Conservation (phyloP, 2,888 invertebrate species). For the Tenthredo scrophulariae region DNA sequence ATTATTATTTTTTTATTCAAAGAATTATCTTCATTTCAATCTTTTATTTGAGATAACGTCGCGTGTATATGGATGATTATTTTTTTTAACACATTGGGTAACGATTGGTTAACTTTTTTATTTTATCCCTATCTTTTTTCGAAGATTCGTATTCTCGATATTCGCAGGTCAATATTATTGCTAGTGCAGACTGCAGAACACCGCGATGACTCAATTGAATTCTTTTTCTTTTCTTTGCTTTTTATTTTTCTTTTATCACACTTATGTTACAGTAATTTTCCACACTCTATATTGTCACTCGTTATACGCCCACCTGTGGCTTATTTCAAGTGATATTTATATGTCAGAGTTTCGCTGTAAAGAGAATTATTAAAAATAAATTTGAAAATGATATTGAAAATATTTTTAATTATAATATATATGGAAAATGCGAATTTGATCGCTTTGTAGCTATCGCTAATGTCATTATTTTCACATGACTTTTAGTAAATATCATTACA, state of each 20-base stretch:
- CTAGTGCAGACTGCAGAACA: constrained; percentile 22
- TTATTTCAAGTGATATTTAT: neutral
- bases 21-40: neutral
- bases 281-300: constrained; percentile 24
- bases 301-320: constrained; percentile 1
- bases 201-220: neutral
- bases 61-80: neutral
- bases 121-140: neutral
- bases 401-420: neutral
- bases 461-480: neutral
- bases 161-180: constrained; percentile 22
- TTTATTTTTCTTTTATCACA: neutral
- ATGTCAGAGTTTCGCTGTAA: neutral
- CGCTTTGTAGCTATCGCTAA: neutral
- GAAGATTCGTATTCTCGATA: neutral
- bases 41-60: neutral
- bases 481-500: neutral
- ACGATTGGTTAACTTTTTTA: neutral
- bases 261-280: constrained; percentile 28
- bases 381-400: neutral
- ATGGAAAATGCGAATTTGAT: neutral
- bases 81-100: neutral
- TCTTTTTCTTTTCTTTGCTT: neutral
- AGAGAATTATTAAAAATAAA: neutral
- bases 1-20: neutral